Conservation (phyloP, 2,888 invertebrate species). For the Euphydryas editha region DNA sequence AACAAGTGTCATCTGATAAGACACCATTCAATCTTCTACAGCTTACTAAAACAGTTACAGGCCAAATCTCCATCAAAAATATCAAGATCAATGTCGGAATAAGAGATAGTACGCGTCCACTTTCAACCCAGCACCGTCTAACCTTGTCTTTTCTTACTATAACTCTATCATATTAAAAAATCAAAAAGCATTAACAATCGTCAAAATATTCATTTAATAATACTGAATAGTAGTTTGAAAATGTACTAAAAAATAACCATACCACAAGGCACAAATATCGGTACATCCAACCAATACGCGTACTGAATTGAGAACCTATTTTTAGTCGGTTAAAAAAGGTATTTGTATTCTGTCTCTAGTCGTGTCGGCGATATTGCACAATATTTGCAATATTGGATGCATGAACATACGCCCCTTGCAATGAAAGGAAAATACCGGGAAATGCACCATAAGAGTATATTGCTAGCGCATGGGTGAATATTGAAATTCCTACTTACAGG, state of each 20-base stretch:
- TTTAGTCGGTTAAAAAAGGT: constrained; percentile 29
- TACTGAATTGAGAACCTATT: constrained; percentile 20
- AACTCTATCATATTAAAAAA: too few species aligned
- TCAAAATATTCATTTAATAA: too few species aligned
- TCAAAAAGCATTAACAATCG: too few species aligned
- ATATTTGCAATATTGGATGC: constrained; percentile 73
- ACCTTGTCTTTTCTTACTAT: too few species aligned
- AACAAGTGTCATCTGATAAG: too few species aligned
- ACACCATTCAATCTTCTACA: too few species aligned
- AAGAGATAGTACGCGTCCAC: too few species aligned
- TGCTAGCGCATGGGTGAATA: constrained; percentile 67
- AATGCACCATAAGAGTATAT: constrained; percentile 64
- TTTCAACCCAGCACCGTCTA: too few species aligned
- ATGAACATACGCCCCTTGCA: constrained; percentile 60
- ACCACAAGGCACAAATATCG: background rate
- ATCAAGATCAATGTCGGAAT: too few species aligned
- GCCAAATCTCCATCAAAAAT: too few species aligned
- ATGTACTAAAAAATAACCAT: background rate
- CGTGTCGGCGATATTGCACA: constrained; percentile 59
- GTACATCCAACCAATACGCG: background rate
- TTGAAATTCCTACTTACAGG: constrained; percentile 69
- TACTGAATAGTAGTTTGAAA: background rate
- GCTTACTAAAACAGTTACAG: too few species aligned
- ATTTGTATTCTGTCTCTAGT: constrained; percentile 40
- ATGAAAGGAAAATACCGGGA: constrained; percentile 68